Base-by-base conservation (phyloP, 1,140 invertebrate species). In the Popillia japonica region DNA sequence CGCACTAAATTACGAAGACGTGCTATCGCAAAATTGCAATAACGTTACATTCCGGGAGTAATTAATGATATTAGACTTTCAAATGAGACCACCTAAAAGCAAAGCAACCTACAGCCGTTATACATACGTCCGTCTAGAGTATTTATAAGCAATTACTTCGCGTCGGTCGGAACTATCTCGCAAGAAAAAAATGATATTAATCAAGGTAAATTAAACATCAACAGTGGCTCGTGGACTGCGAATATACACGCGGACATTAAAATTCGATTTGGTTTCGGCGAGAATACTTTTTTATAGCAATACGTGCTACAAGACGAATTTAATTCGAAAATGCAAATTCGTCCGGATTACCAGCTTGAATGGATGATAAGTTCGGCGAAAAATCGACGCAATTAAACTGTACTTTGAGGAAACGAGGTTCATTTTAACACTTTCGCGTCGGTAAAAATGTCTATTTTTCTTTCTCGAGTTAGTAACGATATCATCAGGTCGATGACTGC, bases 21-120 rank as follows among this genome's bases (percentile, higher is more conserved):
- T n/a, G 17, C 17, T 55, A 7, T 55, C 48, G 17, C 27, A 17
- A 55, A 55, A 17, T 55, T 55, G 14, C 17, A 55, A 14, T 55
- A 55, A 55, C 14, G 11, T n/a, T 17, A 55, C 14, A 17, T 55
- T 1, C 14, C 6, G 6, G 14, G 14, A 17, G 48, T 55, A 55
- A 55, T 55, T 55, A 55, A 55, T 55, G 48, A 17, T 55, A 55
- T 55, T 55, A 55, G 48, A 55, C 48, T 55, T 55, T 55, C 48
- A 55, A 55, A 55, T 55, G 48, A 55, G 48, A 55, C 48, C 48
- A 55, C 48, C 48, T 55, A 17, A 55, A 55, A 55, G 14, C 48
- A 55, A n/a, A 55, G 48, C 11, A 55, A 17, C 14, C 11, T 0
- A 55, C 48, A 6, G 14, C 6, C 48, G n/a, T 55, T 17, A n/a